Base-by-base conservation (phyloP, 2,888 invertebrate genomes). In the Pseudococcus longispinus region DNA sequence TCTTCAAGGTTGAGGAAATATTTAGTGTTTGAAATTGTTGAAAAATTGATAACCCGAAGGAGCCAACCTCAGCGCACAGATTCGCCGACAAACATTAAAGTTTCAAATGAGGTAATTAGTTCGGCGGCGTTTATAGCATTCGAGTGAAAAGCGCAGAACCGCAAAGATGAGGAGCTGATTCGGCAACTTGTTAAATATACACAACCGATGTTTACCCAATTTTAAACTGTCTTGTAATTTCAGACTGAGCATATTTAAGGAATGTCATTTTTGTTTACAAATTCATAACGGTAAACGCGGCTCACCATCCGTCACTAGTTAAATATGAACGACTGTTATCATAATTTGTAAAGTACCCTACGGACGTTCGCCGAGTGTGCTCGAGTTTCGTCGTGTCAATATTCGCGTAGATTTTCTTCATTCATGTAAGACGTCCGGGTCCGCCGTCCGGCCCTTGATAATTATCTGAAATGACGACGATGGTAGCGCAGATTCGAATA, bases 221-320 rank as follows among this genome's bases (percentile, higher is more conserved):
- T 80, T 80, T 42, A 80, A 70, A 70, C 70, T 70, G 77, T 80
- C 77, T 42, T 80, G 77, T 80, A 80, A 80, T 80, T 42, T 80
- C 42, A 80, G 77, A n/a, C 23, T 42, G 42, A 80, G 77, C 77
- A 42, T 80, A 42, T 80, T 80, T 42, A 37, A 42, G 42, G 42
- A 80, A 20, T 80, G 77, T 80, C 77, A 42, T 80, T 80, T 80
- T 80, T 42, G 77, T 80, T 80, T 80, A 80, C 77, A 80, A 80
- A 80, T 80, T 80, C 77, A 80, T 80, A 80, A 80, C 77, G 42
- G 77, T 42, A 80, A 42, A 80, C 8, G 77, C 13, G 29, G 70
- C 29, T 70, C 70, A 70, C 77, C 77, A 42, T 29, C 37, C 77
- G 77, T 42, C 77, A 42, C 77, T 37, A 23, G 42, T 80, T 70